These are phyloP conservation scores for Sigmodon hispidus DNA, from an alignment of 2,113 vertebrate species.

Conservation along the genomic window DNA sequence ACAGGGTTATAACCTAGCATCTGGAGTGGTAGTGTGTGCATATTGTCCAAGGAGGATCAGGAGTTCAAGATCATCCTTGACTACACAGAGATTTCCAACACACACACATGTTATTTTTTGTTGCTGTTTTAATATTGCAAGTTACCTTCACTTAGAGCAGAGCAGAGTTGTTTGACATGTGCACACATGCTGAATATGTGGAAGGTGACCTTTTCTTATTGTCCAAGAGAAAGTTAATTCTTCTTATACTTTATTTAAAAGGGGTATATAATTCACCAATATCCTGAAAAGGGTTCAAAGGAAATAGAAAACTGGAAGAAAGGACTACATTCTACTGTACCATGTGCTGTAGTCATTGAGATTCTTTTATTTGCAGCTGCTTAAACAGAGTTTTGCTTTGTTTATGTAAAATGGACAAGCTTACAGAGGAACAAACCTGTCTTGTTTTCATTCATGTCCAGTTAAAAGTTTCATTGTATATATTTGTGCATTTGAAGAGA, in stretches of 20 bases:
- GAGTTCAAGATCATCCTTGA: not conserved
- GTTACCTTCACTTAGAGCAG: constrained; percentile 35
- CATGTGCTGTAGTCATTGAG: not conserved
- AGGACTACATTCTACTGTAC: not conserved
- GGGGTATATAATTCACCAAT: not conserved
- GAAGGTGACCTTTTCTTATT: not conserved
- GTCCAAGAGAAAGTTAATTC: not conserved
- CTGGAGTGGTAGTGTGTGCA: not conserved
- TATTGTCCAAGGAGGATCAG: not conserved
- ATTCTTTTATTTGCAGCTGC: constrained; percentile 33
- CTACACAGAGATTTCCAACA: not conserved
- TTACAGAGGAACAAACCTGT: constrained; percentile 6
- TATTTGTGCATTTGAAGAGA: constrained; percentile 44
- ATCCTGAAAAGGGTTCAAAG: not conserved
- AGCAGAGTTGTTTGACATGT: constrained; percentile 31
- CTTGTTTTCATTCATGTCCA: not conserved
- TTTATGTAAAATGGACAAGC: constrained; percentile 26
- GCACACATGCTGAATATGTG: not conserved
- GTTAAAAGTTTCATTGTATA: constrained; percentile 1
- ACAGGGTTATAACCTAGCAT: no score
- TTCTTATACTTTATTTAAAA: not conserved
- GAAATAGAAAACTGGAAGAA: not conserved
- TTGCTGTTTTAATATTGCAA: not conserved
- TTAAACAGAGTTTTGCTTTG: constrained; percentile 20
- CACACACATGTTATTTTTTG: not conserved